These are phyloP conservation scores for Aeoliscus strigatus DNA, from an alignment of 2,797 vertebrate genomes.

Conservation along the genomic window DNA sequence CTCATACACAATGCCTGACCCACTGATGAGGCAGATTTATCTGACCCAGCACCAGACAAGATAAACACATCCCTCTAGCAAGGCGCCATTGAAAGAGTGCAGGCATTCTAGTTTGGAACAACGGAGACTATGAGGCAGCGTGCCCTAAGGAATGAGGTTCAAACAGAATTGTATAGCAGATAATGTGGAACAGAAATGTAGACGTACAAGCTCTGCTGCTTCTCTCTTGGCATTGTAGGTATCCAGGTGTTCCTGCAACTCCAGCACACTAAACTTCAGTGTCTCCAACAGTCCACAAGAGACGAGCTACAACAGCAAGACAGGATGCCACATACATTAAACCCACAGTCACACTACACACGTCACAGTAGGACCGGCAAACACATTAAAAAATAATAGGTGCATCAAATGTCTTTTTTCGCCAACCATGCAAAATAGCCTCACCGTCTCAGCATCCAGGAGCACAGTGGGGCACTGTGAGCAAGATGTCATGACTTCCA, in stretches of 20 bases:
- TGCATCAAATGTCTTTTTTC: too few species aligned
- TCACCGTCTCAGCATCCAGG: conserved; percentile 96
- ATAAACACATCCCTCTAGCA: conserved; percentile 4
- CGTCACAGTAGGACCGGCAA: too few species aligned
- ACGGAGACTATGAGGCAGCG: neutral
- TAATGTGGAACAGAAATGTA: neutral
- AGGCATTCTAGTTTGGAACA: conserved; percentile 8
- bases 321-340: conserved; percentile 43
- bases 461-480: conserved; percentile 95
- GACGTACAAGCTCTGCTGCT: conserved; percentile 88
- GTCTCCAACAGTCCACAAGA: conserved; percentile 94
- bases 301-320: conserved; percentile 78
- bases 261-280: conserved; percentile 95
- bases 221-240: conserved; percentile 93
- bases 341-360: conserved; percentile 18
- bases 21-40: conserved; percentile 31
- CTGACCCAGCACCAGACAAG: conserved; percentile 25
- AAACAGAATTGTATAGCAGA: conserved; percentile 12
- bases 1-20: conserved; percentile 32
- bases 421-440: conserved; percentile 17
- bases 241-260: conserved; percentile 96
- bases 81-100: conserved; percentile 9
- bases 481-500: conserved; percentile 90
- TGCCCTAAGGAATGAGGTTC: neutral
- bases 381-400: too few species aligned